These are phyloP conservation scores for Opisthocomus hoazin DNA, from an alignment of 2,113 vertebrate genomes.

Conservation along the genomic window DNA sequence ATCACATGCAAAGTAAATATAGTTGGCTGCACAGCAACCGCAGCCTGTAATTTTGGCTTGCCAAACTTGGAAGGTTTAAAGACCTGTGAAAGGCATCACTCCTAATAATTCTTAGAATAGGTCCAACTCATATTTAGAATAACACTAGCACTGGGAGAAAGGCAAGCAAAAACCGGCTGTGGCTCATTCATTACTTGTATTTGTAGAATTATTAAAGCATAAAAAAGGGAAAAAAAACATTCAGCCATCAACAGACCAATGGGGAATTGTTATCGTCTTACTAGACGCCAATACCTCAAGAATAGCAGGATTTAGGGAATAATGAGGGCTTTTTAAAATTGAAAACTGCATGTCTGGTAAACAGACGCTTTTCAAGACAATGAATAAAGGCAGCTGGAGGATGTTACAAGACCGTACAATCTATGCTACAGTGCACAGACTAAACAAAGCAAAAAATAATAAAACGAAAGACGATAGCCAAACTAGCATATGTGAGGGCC, in stretches of 20 bases:
- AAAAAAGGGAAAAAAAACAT: background rate
- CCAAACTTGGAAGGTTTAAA: background rate
- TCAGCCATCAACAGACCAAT: background rate
- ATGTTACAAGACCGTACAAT: background rate
- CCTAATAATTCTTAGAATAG: background rate
- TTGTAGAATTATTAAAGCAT: conserved; percentile 5
- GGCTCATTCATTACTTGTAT: background rate
- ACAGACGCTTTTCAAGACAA: background rate
- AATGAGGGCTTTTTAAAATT: conserved; percentile 27
- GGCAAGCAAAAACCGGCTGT: background rate
- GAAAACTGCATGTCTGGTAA: conserved; percentile 26
- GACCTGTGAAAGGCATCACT: background rate
- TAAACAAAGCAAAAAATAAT: background rate
- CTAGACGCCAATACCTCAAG: background rate
- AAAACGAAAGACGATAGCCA: background rate
- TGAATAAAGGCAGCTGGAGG: conserved; percentile 23
- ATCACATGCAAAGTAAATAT: background rate
- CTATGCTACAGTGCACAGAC: background rate
- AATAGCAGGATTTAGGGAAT: conserved; percentile 13
- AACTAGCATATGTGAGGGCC: background rate
- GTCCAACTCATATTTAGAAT: background rate
- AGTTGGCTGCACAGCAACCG: background rate
- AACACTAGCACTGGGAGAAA: background rate
- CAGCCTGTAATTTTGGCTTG: background rate
- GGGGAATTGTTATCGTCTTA: conserved; percentile 3